Evolutionary conservation across 2,113 vertebrate genomes (phyloP).

Genomic region (Oncorhynchus masou): DNA sequence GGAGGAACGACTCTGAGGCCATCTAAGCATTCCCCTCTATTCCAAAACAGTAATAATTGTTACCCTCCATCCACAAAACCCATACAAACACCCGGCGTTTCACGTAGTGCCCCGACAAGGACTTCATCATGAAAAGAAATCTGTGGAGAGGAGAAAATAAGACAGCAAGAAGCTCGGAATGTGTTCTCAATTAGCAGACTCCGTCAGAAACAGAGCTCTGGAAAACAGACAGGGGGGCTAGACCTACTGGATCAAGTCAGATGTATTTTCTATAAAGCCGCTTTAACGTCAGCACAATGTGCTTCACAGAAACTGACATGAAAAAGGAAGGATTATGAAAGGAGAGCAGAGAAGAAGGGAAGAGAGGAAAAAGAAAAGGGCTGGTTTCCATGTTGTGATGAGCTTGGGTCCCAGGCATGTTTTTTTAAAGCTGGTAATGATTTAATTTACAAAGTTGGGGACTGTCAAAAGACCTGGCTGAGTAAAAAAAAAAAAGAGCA

Average conservation of each 20-base stretch:
- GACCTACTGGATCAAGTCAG: background rate
- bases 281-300: too few relatives aligned
- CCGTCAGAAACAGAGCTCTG: too few relatives aligned
- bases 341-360: background rate
- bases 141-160: constrained; percentile 8
- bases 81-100: background rate
- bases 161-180: constrained; percentile 20
- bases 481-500: background rate
- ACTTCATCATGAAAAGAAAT: constrained; percentile 28
- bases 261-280: too few relatives aligned
- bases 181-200: constrained; percentile 38
- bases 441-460: background rate
- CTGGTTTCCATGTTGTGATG: background rate
- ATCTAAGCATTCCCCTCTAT: background rate
- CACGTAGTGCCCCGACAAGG: constrained; percentile 9
- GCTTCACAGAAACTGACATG: background rate
- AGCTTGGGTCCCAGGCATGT: background rate
- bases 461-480: background rate
- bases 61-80: background rate
- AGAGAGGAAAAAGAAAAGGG: background rate
- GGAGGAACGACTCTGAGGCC: background rate
- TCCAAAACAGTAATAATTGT: background rate
- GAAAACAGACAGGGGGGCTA: background rate
- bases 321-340: constrained; percentile 5
- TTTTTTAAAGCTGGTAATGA: too few relatives aligned